Conservation (phyloP, 2,797 vertebrate genomes). For the Apodemus agrarius region DNA sequence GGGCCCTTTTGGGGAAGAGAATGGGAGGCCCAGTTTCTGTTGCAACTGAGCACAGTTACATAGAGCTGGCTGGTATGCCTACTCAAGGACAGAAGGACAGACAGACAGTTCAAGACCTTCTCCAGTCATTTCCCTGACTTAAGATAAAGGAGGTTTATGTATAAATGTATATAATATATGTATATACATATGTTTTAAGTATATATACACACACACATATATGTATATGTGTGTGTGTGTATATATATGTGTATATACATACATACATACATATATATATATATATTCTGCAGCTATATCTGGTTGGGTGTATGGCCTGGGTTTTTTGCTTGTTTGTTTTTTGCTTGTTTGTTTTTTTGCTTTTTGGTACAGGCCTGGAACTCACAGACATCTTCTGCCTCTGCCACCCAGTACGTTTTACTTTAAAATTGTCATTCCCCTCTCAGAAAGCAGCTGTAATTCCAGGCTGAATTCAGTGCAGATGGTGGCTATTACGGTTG, state of each 20-base stretch:
- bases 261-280: neutral
- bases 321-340: neutral
- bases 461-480: neutral
- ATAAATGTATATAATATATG: no score
- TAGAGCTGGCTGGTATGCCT: neutral
- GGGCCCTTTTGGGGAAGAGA: neutral
- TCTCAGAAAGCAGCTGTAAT: slow-evolving; percentile 2
- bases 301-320: neutral
- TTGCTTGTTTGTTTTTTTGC: neutral
- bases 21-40: neutral
- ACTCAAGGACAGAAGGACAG: neutral
- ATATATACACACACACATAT: neutral
- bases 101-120: neutral
- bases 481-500: neutral
- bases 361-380: no score
- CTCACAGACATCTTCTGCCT: neutral
- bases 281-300: neutral
- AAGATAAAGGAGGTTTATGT: no score
- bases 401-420: neutral
- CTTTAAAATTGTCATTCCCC: neutral
- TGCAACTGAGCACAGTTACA: neutral
- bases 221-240: no score
- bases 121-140: neutral
- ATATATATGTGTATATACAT: neutral
- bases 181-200: neutral